phyloP scores from a whole-genome alignment of 2,888 invertebrate genomes.

The Amphipyra tragopoginis region DNA sequence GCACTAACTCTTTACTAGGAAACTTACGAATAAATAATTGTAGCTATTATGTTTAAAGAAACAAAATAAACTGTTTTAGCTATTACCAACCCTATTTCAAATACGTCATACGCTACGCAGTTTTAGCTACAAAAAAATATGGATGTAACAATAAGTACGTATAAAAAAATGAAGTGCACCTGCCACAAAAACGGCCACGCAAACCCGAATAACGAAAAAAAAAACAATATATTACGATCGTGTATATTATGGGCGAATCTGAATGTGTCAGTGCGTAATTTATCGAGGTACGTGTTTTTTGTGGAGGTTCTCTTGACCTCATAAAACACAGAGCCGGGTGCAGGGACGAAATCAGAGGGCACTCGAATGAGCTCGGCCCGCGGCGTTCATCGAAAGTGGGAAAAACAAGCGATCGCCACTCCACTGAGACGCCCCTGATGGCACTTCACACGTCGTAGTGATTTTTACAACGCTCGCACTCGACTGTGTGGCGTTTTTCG shows the following conservation, averaged over 20 bases:
- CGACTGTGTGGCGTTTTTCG: slow-evolving; percentile 81
- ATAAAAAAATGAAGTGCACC: slow-evolving; percentile 57
- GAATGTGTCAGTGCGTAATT: slow-evolving; percentile 90
- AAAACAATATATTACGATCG: slow-evolving; percentile 86
- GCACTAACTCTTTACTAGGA: not conserved
- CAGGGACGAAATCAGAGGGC: slow-evolving; percentile 82
- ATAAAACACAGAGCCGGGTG: slow-evolving; percentile 86
- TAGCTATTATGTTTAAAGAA: too few relatives aligned
- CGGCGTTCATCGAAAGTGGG: slow-evolving; percentile 85
- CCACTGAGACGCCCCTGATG: slow-evolving; percentile 83
- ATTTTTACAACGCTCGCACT: slow-evolving; percentile 88
- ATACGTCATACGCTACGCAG: not conserved
- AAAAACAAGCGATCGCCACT: slow-evolving; percentile 90
- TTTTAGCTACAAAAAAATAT: not conserved
- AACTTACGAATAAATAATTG: too few relatives aligned
- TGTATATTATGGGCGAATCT: slow-evolving; percentile 88
- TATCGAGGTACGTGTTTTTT: slow-evolving; percentile 87
- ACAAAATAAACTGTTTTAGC: too few relatives aligned
- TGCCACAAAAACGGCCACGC: slow-evolving; percentile 61
- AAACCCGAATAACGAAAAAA: slow-evolving; percentile 68
- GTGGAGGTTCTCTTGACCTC: slow-evolving; percentile 88
- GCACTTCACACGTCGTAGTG: slow-evolving; percentile 89
- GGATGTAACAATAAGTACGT: slow-evolving; percentile 32
- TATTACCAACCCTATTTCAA: too few relatives aligned
- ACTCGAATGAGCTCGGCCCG: slow-evolving; percentile 79